Percentiles rank a stretch among this genome's conserved stretches.
Conservation (phyloP, 2,888 invertebrate species). For the Lepeophtheirus nordmannii region DNA sequence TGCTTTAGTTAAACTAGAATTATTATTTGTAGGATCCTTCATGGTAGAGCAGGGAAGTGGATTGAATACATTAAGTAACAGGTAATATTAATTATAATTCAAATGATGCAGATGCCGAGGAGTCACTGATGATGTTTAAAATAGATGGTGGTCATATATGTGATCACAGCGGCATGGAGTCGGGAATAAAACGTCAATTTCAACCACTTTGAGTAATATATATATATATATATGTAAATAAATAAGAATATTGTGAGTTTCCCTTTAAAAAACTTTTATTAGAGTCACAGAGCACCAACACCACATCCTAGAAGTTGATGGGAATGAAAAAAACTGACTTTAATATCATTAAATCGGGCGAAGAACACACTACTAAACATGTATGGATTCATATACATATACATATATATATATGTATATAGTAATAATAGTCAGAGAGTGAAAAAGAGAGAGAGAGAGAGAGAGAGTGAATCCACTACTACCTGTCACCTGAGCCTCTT, state of each 20-base stretch:
- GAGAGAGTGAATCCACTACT: background rate
- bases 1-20: background rate
- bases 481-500: constrained; percentile 5
- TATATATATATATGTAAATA: no score
- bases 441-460: background rate
- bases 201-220: no score
- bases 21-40: background rate
- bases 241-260: no score
- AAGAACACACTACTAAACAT: no score
- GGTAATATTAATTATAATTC: background rate
- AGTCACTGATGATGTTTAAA: no score
- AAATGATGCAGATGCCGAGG: background rate
- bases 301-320: background rate
- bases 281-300: no score
- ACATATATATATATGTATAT: background rate
- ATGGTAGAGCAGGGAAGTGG: background rate
- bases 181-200: no score
- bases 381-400: no score
- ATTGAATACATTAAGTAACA: background rate
- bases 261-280: no score
- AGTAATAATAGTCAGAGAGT: background rate
- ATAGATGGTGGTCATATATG: no score
- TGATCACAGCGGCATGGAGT: no score
- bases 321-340: background rate
- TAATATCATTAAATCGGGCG: background rate